Base-by-base conservation (phyloP, 2,113 vertebrate species). In the Leiothrix lutea region DNA sequence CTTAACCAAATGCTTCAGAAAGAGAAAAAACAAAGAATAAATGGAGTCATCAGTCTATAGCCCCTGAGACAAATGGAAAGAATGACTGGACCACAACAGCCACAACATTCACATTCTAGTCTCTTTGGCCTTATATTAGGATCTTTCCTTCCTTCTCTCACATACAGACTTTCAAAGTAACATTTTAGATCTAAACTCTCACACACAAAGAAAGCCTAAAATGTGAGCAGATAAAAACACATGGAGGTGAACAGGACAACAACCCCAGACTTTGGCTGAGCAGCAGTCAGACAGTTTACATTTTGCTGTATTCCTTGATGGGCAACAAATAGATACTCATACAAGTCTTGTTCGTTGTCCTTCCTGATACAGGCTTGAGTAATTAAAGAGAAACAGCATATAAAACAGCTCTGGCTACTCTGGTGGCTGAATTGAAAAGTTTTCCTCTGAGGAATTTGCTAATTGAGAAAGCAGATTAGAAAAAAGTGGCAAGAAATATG, bases 381-480 rank as follows among this genome's bases (percentile, higher is more conserved):
- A 92, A 94, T 66, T 81, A 94, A 92, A 79, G 69, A 56, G 64
- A 86, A 96, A 93, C 45, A 84, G 61, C 48, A 84, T 31, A 73
- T 67, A 75, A 94, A 83, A 64, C 40, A 86, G 35, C 72, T 69
- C 57, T 45, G 58, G 75, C 70, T 84, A 72, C 26, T 92, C 84
- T 92, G 58, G 94, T 78, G 88, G 84, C 65, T 67, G 54, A 96
- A 91, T 17, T 95, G 89, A 81, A 88, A 96, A 92, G 65, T 81
- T 91, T 94, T 88, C 31, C 92, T 96, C 90, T 40, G 65, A 89
- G 91, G 95, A 93, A 56, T 73, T 14, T 87, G 75, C 61, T 94
- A 96, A 97, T 96, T 92, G 94, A 97, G 82, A 97, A 96, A 95
- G 40, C 95, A 97, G 92, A 86, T 94, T 88, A 96, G 72, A 84